Base-by-base conservation (phyloP, 2,113 vertebrate genomes). In the Apaloderma vittatum region DNA sequence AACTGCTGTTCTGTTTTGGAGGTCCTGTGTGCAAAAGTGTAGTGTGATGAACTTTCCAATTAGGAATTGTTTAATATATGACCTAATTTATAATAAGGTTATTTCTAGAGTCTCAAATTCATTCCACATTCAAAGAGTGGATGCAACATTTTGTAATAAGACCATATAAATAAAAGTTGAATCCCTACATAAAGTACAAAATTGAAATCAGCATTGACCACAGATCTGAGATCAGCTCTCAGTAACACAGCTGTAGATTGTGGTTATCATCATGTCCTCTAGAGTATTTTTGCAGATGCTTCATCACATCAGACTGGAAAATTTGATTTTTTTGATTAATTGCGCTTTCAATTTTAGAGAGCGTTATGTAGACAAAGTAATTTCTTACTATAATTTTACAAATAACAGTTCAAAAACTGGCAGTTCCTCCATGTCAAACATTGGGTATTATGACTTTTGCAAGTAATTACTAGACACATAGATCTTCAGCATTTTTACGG, bases 271-370 rank as follows among this genome's bases (percentile, higher is more conserved):
- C 72, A 23, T 24, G 57, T 93, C 52, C 73, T 93, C 91, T 32
- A 11, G 93, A 96, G 68, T 78, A 81, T 81, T 84, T 96, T 59
- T 78, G 37, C 94, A 97, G 93, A 96, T 96, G 72, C 63, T 91
- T 54, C 80, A 55, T 67, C 92, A 51, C 79, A 92, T 71, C 59
- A 94, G 91, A 81, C 61, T 77, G 80, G 83, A 95, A 94, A 96
- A 96, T 87, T 29, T 84, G 63, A 89, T 91, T 84, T 91, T 94
- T 91, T 94, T 94, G 66, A 55, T 90, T 90, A 94, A 96, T 68
- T 92, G 70, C 86, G 70, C 63, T 79, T 91, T 95, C 84, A 87
- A 84, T 84, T 91, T 84, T 59, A 81, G 68, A 66, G 34, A 94
- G 86, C 32, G 19, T 86, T 88, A 88, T 30, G 43, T 32, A 86